Conservation (phyloP, 2,888 invertebrate genomes). For the Pteria penguin region DNA sequence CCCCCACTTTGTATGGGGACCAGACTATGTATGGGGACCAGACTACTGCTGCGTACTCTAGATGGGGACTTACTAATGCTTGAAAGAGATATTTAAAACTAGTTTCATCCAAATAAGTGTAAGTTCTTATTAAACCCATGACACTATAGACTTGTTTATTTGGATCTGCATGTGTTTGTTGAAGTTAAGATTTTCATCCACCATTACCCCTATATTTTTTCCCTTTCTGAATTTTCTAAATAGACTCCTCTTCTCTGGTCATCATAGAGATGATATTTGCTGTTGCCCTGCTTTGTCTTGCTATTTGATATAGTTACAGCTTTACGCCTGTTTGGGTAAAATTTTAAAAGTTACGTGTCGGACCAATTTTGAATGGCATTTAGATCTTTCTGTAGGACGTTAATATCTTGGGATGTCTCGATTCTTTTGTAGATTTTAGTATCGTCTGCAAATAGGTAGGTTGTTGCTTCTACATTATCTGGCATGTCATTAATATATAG, state of each 20-base stretch:
- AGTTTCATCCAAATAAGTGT: background rate
- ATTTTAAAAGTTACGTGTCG: background rate
- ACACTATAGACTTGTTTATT: background rate
- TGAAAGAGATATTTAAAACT: background rate
- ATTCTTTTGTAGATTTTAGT: no score
- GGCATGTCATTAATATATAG: background rate
- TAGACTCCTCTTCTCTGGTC: background rate
- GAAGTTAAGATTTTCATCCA: background rate
- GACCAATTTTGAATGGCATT: background rate
- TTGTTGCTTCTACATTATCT: no score
- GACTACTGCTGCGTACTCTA: background rate
- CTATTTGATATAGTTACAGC: background rate
- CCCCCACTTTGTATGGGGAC: background rate
- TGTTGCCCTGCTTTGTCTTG: background rate
- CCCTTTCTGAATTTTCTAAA: background rate
- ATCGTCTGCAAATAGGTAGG: no score
- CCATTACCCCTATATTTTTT: background rate
- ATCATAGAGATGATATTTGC: background rate
- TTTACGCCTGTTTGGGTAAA: background rate
- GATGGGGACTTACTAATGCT: background rate
- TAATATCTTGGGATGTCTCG: background rate
- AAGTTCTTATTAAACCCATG: background rate
- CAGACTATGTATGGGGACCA: background rate
- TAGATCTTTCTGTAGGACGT: background rate
- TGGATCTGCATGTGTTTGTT: background rate